Percentiles rank a stretch among this genome's conserved stretches.
Evolutionary conservation across 2,888 invertebrate species (phyloP).

Genomic region (Sphecodes monilicornis): DNA sequence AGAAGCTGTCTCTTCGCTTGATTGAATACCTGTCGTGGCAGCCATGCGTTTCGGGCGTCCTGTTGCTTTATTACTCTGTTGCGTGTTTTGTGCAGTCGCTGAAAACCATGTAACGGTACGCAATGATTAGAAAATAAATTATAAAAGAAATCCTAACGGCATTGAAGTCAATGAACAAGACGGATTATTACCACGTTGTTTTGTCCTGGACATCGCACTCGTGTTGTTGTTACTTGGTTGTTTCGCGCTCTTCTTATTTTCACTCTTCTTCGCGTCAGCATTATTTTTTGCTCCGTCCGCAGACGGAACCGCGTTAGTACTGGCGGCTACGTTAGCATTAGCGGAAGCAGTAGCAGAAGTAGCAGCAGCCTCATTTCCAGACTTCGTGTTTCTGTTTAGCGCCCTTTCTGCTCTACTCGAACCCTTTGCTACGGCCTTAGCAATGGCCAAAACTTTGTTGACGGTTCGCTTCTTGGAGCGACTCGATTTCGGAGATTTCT

Average conservation of each 20-base stretch:
- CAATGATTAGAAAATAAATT: neutral
- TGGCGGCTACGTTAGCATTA: slow-evolving; percentile 36
- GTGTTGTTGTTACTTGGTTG: slow-evolving; percentile 73
- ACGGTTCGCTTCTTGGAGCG: slow-evolving; percentile 73
- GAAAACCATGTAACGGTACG: slow-evolving; percentile 36
- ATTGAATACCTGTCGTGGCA: slow-evolving; percentile 68
- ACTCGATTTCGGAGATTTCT: slow-evolving; percentile 71
- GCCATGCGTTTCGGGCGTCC: slow-evolving; percentile 80
- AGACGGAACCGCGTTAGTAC: slow-evolving; percentile 35
- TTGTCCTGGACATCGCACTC: slow-evolving; percentile 75
- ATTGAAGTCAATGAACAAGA: neutral
- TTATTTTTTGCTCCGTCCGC: slow-evolving; percentile 71
- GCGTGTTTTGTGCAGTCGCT: slow-evolving; percentile 73
- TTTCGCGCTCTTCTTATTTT: slow-evolving; percentile 70
- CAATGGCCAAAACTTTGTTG: slow-evolving; percentile 78
- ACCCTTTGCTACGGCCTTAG: slow-evolving; percentile 80
- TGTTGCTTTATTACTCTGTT: slow-evolving; percentile 75
- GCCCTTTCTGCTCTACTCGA: slow-evolving; percentile 82
- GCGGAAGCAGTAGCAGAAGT: slow-evolving; percentile 39
- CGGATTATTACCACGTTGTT: slow-evolving; percentile 75
- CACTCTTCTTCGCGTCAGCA: slow-evolving; percentile 75
- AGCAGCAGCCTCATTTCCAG: slow-evolving; percentile 55
- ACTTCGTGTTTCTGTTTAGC: slow-evolving; percentile 77
- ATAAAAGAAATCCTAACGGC: neutral
- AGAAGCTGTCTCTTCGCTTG: slow-evolving; percentile 76